These are phyloP conservation scores for Tauraco hartlaubi DNA, from an alignment of 2,797 vertebrate genomes.

Conservation along the genomic window DNA sequence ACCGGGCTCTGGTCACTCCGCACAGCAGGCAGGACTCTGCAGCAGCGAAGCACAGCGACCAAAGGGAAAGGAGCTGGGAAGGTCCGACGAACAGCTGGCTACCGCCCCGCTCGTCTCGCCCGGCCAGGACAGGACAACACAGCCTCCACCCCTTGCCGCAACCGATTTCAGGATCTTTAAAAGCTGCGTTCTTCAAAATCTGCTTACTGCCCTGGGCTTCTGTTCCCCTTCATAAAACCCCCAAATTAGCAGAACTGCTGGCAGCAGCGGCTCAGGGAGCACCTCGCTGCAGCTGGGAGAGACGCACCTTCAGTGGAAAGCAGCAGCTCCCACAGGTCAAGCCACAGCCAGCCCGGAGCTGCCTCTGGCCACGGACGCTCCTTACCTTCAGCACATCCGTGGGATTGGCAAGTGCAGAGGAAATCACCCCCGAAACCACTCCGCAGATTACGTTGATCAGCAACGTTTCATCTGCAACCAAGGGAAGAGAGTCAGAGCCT, in stretches of 20 bases:
- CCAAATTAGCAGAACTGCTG: not conserved
- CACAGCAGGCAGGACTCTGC: accelerated
- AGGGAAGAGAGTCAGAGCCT: not conserved
- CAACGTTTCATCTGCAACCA: constrained; percentile 92
- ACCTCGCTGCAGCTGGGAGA: not conserved
- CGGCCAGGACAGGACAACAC: not conserved
- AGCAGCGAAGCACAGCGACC: not conserved
- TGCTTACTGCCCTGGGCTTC: not conserved
- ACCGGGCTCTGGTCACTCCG: not conserved
- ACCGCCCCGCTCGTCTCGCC: not conserved
- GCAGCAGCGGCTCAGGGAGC: not conserved
- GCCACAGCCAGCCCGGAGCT: not conserved
- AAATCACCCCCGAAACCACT: constrained; percentile 94
- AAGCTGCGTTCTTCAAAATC: not conserved
- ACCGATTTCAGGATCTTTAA: not conserved
- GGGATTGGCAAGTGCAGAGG: constrained; percentile 93
- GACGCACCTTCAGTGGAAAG: not conserved
- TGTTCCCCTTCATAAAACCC: not conserved
- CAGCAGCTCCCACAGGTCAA: not conserved
- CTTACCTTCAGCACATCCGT: constrained; percentile 96
- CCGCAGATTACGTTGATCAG: constrained; percentile 96
- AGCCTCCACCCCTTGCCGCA: not conserved
- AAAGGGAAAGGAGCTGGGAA: not conserved
- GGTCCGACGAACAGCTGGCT: not conserved
- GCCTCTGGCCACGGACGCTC: not conserved